Percentiles rank a stretch among this genome's conserved stretches.
Evolutionary conservation across 2,113 vertebrate genomes (phyloP).

Genomic region (Vicugna pacos): DNA sequence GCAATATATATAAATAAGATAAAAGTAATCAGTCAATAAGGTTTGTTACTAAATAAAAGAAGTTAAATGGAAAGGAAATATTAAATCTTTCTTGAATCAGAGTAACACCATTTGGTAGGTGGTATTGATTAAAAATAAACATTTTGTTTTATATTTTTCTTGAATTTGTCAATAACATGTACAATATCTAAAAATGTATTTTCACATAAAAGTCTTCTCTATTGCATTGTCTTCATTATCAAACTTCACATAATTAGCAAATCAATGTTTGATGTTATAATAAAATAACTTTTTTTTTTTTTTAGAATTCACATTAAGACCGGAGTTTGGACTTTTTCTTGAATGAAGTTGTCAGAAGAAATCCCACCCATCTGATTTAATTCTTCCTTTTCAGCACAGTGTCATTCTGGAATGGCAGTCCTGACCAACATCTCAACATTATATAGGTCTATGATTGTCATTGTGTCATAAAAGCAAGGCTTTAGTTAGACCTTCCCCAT

Average conservation of each 20-base stretch:
- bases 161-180: not conserved
- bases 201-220: not conserved
- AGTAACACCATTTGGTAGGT: not conserved
- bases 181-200: not conserved
- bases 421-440: not conserved
- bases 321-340: not conserved
- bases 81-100: not conserved
- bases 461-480: not conserved
- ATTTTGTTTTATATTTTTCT: not conserved
- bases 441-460: not conserved
- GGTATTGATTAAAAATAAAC: not conserved
- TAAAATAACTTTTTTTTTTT: not conserved
- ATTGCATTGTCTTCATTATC: not conserved
- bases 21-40: not conserved
- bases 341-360: not conserved
- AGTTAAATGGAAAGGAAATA: not conserved
- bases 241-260: not conserved
- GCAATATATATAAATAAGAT: not conserved
- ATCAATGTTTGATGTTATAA: not conserved
- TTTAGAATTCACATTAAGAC: not conserved
- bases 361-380: not conserved
- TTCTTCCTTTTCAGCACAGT: not conserved
- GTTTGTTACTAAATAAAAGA: not conserved
- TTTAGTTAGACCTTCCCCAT: not conserved
- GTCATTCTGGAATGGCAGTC: not conserved